Evolutionary conservation across 2,797 vertebrate genomes (phyloP), one percentile per base, ranked within the genome.

Genomic region (Liasis olivaceus): DNA sequence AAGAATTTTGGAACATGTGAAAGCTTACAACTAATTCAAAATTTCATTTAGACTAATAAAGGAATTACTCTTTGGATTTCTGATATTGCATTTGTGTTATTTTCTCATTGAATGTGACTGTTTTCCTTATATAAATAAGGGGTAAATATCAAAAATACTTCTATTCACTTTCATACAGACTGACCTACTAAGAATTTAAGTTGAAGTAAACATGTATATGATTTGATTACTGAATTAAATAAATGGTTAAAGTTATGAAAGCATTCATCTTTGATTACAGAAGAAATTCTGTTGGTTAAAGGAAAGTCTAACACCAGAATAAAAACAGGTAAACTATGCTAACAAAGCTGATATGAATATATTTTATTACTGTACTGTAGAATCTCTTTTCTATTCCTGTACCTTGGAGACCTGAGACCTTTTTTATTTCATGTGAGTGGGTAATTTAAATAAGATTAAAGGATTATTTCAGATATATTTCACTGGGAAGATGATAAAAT

Each of bases 371-470:
- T 87, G 22, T 58, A 26, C 63, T 88, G 87, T 81, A 90, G 85
- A 87, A 90, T 84, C 85, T 66, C n/a, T 90, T 64, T 84, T 93
- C 69, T 64, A 90, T 88, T 90, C 60, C 26, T 88, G 42, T 93
- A 90, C 59, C 85, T 84, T 64, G 31, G 92, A 93, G 92, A 93
- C 31, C 31, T 36, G 26, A 84, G 84, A 72, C 85, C 85, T 66
- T 90, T 77, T 77, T 93, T 90, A 93, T 90, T 93, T 93, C 87
- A 87, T 93, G 69, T 88, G 66, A 64, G 58, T 90, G 36, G 69
- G 72, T 90, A 88, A 93, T 93, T 90, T 90, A 93, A 93, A 93
- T 93, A 86, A 93, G 92, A 93, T 93, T 88, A 93, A 93, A 90
- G 92, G 85, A 93, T 93, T 93, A 90, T 84, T 93, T 51, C 69